These are phyloP conservation scores for Riparia riparia DNA, from an alignment of 2,113 vertebrate genomes.

Conservation along the genomic window DNA sequence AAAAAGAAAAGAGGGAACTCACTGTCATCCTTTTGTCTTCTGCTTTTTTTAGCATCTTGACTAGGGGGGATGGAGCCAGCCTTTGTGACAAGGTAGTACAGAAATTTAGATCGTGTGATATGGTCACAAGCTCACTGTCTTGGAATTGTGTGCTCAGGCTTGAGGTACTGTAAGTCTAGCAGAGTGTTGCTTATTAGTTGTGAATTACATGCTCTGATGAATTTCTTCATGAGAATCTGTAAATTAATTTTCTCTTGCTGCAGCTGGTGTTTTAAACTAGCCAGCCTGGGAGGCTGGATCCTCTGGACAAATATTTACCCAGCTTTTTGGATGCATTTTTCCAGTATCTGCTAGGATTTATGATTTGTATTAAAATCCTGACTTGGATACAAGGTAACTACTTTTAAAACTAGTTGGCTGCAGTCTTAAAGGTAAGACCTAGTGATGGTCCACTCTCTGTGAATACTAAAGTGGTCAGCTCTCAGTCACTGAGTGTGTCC, in stretches of 20 bases:
- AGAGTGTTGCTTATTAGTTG: neutral
- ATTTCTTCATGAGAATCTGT: neutral
- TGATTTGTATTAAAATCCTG: neutral
- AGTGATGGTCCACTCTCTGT: neutral
- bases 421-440: neutral
- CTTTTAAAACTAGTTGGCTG: neutral
- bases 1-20: neutral
- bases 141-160: neutral
- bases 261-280: neutral
- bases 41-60: neutral
- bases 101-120: neutral
- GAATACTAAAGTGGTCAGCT: neutral
- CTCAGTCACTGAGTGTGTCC: neutral
- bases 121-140: neutral
- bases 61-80: neutral
- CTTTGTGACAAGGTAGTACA: neutral
- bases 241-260: neutral
- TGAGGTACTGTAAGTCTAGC: neutral
- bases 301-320: neutral
- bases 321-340: neutral
- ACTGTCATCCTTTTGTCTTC: neutral
- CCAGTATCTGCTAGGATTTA: neutral
- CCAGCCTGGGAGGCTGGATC: neutral
- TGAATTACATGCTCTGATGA: neutral
- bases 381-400: neutral